A percentile compares a stretch with the other conserved stretches of the same genome.
Conservation (phyloP, 2,113 vertebrate genomes). For the Okapia johnstoni region DNA sequence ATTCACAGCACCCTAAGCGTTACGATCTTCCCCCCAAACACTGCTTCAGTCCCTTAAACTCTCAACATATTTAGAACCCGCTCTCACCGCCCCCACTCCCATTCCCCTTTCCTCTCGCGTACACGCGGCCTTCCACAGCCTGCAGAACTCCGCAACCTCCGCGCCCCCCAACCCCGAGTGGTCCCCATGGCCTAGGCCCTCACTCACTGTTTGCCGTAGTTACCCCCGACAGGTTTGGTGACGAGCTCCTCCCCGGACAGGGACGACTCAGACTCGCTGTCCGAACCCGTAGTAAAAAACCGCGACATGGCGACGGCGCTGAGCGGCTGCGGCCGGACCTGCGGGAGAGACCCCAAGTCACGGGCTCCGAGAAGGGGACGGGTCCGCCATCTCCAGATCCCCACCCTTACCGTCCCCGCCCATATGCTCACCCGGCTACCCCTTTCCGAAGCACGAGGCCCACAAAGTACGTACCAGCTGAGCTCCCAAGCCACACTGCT, state of each 20-base stretch:
- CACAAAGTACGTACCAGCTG: fast-evolving
- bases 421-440: fast-evolving
- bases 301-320: constrained; percentile 85
- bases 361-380: not conserved
- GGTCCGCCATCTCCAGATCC: not conserved
- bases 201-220: constrained; percentile 89
- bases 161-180: fast-evolving
- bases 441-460: not conserved
- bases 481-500: fast-evolving
- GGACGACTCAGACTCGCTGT: constrained; percentile 93
- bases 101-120: not conserved
- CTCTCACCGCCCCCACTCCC: not conserved
- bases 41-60: not conserved
- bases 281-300: constrained; percentile 92
- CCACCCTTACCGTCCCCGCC: not conserved
- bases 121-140: not conserved
- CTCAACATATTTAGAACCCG: too few species aligned
- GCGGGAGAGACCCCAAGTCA: not conserved
- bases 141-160: not conserved
- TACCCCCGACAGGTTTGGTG: constrained; percentile 88
- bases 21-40: too few species aligned
- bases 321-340: constrained; percentile 14
- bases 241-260: constrained; percentile 88
- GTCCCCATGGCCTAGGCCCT: not conserved
- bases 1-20: not conserved